Conservation (phyloP, 1,140 invertebrate species). For the Orius insidiosus region DNA sequence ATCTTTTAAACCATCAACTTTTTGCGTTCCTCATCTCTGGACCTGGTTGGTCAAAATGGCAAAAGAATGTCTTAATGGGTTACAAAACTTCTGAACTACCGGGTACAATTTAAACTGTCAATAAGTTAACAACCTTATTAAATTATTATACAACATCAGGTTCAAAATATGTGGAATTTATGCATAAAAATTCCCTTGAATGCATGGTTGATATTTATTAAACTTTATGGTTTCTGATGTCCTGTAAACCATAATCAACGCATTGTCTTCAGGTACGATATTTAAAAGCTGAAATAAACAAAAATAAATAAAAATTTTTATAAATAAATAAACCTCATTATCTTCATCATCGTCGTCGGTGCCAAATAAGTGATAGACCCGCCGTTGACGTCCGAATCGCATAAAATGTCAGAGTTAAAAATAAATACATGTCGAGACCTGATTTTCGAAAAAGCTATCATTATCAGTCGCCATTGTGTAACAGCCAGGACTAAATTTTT, state of each 20-base stretch:
- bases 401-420: background rate
- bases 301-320: background rate
- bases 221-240: constrained; percentile 11
- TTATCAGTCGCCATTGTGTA: constrained; percentile 16
- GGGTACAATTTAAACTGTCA: too few species aligned
- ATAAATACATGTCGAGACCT: constrained; percentile 14
- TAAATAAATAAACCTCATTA: constrained; percentile 4
- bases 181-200: constrained; percentile 7
- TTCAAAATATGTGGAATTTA: constrained; percentile 14
- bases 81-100: too few species aligned
- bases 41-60: too few species aligned
- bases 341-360: constrained; percentile 8
- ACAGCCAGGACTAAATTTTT: constrained; percentile 10
- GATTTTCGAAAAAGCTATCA: constrained; percentile 13
- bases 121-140: too few species aligned
- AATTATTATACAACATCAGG: background rate
- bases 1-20: too few species aligned
- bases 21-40: too few species aligned
- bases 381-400: background rate
- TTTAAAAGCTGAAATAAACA: constrained; percentile 12
- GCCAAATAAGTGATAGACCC: constrained; percentile 8
- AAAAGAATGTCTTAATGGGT: too few species aligned
- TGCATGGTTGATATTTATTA: constrained; percentile 11
- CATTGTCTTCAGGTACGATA: constrained; percentile 7
- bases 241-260: constrained; percentile 10